phyloP scores from a whole-genome alignment of 2,113 vertebrate genomes.

The Bothrops jararaca region DNA sequence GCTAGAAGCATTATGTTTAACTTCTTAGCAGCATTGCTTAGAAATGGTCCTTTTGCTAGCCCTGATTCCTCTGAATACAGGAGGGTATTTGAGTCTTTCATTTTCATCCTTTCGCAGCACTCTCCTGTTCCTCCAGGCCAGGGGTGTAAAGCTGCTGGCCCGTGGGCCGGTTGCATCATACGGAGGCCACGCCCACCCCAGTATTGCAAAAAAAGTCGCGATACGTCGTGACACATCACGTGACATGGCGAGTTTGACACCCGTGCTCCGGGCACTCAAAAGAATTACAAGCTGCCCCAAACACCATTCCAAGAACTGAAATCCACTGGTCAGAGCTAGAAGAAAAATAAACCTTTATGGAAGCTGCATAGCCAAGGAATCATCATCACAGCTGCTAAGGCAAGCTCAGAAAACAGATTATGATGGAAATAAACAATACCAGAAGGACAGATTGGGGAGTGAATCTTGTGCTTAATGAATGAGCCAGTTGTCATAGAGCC shows the following conservation, averaged over 20 bases:
- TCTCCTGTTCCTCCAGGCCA: background rate
- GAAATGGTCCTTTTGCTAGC: background rate
- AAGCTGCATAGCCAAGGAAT: background rate
- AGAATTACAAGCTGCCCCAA: background rate
- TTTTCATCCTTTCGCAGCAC: background rate
- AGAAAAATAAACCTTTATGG: background rate
- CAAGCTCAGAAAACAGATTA: background rate
- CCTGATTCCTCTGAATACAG: background rate
- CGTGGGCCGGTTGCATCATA: no score
- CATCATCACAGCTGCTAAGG: background rate
- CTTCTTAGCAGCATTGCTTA: background rate
- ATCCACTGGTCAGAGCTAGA: background rate
- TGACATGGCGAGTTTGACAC: no score
- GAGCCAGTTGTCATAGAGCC: background rate
- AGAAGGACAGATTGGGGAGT: background rate
- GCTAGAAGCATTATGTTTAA: background rate
- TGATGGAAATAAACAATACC: background rate
- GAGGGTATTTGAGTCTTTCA: background rate
- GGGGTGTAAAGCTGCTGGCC: no score
- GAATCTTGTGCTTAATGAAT: background rate
- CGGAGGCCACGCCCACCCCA: no score
- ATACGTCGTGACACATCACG: no score
- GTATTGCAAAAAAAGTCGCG: no score
- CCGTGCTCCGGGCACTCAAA: background rate
- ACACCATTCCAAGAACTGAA: background rate